Evolutionary conservation across 2,888 invertebrate species (phyloP), one percentile per base, ranked within the genome.

Genomic region (Drepana falcataria): DNA sequence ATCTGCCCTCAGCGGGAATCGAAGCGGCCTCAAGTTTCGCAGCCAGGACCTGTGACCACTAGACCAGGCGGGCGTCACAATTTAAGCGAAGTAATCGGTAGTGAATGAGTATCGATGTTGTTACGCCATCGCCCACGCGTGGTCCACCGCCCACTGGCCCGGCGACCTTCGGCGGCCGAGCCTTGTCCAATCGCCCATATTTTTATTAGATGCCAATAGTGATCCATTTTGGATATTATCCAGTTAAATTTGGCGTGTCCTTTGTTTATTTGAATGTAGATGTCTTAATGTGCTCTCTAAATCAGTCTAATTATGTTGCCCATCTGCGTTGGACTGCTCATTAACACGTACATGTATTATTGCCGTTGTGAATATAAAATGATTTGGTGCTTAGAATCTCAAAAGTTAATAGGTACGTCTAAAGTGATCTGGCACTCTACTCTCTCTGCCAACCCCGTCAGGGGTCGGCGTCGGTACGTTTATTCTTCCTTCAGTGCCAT

Each of bases 141-240:
- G 64, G 58, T 68, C 67, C 64, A 33, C 66, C 52, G 52, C n/a
- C 61, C 61, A 56, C 53, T 63, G 52, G 51, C 52, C n/a, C 21
- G 51, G 34, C 52, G 55, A 48, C 52, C 55, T 55, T 55, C 47
- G 47, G 44, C 44, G 9, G 9, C 7, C 44, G 44, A 44, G 44
- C 44, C 44, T 44, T 44, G 44, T 44, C 7, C 3, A 6, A 34
- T 48, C 34, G 35, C 33, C 9, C 7, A 35, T 9, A 35, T 34
- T 34, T 48, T 33, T 35, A 48, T 35, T 4, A 48, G 35, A 35
- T 21, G 5, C 4, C 21, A 4, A 37, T 49, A 35, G 21, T 49
- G 34, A 37, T 3, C 37, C 35, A 35, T 37, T 35, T 49, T 21
- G 35, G 49, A 7, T 9, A 21, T 37, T 49, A 35, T 49, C 34